Conservation (phyloP, 2,797 vertebrate genomes). For the Natrix natrix region DNA sequence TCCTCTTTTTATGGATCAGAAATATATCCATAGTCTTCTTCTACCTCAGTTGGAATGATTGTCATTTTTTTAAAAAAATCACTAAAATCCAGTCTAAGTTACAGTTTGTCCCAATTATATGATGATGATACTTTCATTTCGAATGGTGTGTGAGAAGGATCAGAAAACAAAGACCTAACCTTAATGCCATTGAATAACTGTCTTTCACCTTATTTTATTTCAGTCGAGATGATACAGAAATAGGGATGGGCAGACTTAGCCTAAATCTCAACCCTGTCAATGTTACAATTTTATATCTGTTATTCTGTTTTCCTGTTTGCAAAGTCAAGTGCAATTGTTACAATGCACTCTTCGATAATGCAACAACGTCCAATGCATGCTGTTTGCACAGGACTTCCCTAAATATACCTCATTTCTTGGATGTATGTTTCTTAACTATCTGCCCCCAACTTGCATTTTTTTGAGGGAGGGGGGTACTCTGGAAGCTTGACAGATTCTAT, state of each 20-base stretch:
- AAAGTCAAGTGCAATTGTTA: neutral
- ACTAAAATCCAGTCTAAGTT: neutral
- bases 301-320: neutral
- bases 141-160: neutral
- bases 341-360: neutral
- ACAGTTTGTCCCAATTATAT: neutral
- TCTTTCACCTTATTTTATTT: neutral
- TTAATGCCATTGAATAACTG: neutral
- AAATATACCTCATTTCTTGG: neutral
- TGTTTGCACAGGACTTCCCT: neutral
- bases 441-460: neutral
- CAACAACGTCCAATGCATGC: neutral
- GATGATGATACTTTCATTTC: neutral
- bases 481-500: neutral
- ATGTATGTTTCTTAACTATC: neutral
- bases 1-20: rapidly evolving
- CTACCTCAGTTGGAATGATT: neutral
- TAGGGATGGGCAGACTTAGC: neutral
- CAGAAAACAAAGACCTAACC: neutral
- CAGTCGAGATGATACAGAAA: neutral
- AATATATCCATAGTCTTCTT: neutral
- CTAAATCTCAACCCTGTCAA: neutral
- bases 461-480: neutral
- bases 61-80: neutral
- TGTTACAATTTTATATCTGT: neutral